Conservation (phyloP, 2,113 vertebrate species). For the Spea multiplicata region DNA sequence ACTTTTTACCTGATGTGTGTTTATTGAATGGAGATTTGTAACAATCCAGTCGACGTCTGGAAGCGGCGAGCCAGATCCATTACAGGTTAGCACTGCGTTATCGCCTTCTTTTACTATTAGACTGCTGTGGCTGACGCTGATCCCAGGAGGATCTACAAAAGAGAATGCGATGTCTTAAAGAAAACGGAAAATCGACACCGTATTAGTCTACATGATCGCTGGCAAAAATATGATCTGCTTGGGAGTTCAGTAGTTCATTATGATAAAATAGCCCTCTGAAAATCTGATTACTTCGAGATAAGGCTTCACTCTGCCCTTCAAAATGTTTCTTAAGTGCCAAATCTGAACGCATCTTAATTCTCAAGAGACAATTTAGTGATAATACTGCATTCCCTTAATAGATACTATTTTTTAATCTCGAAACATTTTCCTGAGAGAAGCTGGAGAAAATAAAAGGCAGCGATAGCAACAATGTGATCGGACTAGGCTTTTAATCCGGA, state of each 20-base stretch:
- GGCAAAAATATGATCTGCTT: conserved; percentile 12
- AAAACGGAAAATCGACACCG: conserved; percentile 3
- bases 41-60: conserved; percentile 97
- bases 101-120: conserved; percentile 87
- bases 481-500: conserved; percentile 32
- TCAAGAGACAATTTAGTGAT: conserved; percentile 38
- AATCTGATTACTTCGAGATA: conserved; percentile 35
- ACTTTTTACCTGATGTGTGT: conserved; percentile 86
- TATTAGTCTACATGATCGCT: fast-evolving
- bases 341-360: conserved; percentile 28
- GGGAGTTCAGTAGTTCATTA: conserved; percentile 17
- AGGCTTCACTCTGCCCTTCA: conserved; percentile 13
- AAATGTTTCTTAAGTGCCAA: conserved; percentile 20
- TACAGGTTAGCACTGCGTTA: conserved; percentile 90
- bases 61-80: conserved; percentile 85
- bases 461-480: conserved; percentile 34
- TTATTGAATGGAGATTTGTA: conserved; percentile 87
- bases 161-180: conserved; percentile 11
- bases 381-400: conserved; percentile 31
- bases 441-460: conserved; percentile 4
- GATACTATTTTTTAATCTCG: conserved; percentile 23
- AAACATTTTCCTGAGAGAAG: conserved; percentile 28
- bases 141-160: conserved; percentile 85
- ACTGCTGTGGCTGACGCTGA: conserved; percentile 91
- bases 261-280: conserved; percentile 6